Evolutionary conservation across 2,888 invertebrate genomes (phyloP).

Genomic region (Mamestra brassicae): DNA sequence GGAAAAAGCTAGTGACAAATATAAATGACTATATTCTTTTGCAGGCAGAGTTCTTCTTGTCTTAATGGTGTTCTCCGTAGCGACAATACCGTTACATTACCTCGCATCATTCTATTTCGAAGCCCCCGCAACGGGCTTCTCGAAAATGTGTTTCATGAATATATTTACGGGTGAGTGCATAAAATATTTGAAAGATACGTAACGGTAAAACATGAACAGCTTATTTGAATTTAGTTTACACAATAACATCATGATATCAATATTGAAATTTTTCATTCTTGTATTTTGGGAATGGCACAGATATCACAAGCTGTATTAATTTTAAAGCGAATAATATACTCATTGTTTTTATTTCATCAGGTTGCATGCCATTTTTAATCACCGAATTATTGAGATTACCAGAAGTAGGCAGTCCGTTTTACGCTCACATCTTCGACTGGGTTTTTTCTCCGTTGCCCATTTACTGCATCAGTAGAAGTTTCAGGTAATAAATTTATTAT

Average conservation of each 20-base stretch:
- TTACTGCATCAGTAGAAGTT: constrained; percentile 86
- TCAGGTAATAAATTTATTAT: constrained; percentile 76
- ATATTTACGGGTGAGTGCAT: constrained; percentile 89
- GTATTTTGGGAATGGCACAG: constrained; percentile 38
- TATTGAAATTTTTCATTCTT: constrained; percentile 40
- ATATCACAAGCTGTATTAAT: constrained; percentile 40
- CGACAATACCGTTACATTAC: constrained; percentile 94
- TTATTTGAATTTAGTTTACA: constrained; percentile 37
- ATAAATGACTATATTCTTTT: constrained; percentile 56
- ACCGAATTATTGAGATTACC: constrained; percentile 93
- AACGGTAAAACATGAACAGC: constrained; percentile 36
- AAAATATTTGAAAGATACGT: neutral
- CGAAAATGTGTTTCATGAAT: constrained; percentile 94
- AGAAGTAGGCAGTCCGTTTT: constrained; percentile 91
- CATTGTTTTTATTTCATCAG: constrained; percentile 83
- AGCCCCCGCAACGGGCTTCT: constrained; percentile 94
- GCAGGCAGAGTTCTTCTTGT: constrained; percentile 92
- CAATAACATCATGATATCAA: constrained; percentile 22
- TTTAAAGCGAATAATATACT: constrained; percentile 47
- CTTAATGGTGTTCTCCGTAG: constrained; percentile 92
- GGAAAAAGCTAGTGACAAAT: neutral
- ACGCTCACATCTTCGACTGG: constrained; percentile 93
- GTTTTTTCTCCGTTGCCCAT: constrained; percentile 94
- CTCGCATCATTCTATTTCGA: constrained; percentile 93
- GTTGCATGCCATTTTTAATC: constrained; percentile 93